phyloP scores from a whole-genome alignment of 1,140 invertebrate species.

The Bombus terrestris region DNA sequence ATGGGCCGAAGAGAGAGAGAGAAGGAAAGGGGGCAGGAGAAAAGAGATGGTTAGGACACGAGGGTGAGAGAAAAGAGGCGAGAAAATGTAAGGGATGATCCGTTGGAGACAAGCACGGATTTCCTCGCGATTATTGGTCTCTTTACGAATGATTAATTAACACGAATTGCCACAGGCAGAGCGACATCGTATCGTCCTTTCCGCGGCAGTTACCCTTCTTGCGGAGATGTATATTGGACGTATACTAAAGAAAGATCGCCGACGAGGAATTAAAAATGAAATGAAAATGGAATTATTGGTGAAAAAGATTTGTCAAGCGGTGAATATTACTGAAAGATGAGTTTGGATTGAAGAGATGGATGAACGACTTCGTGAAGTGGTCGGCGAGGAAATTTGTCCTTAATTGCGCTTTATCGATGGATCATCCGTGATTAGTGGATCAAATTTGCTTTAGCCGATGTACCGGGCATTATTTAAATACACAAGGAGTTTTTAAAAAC shows the following conservation, averaged over 20 bases:
- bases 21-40: no score
- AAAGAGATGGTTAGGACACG: background rate
- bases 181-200: background rate
- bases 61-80: conserved; percentile 1
- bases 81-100: conserved; percentile 53
- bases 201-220: no score
- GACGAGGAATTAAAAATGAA: background rate
- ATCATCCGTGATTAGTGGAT: background rate
- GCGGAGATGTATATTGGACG: background rate
- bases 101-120: conserved; percentile 47
- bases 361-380: background rate
- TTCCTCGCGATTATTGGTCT: conserved; percentile 60
- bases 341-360: background rate
- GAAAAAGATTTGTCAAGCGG: background rate
- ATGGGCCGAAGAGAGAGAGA: background rate
- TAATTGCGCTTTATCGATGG: background rate
- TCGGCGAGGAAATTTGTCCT: background rate
- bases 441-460: background rate
- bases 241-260: background rate
- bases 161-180: background rate
- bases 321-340: no score
- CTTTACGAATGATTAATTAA: conserved; percentile 64
- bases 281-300: conserved; percentile 9
- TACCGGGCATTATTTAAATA: background rate
- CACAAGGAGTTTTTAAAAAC: background rate